A percentile compares a stretch with the other conserved stretches of the same genome.
These are phyloP conservation scores for Latheticus oryzae DNA, from an alignment of 2,888 invertebrate genomes.

Conservation along the genomic window DNA sequence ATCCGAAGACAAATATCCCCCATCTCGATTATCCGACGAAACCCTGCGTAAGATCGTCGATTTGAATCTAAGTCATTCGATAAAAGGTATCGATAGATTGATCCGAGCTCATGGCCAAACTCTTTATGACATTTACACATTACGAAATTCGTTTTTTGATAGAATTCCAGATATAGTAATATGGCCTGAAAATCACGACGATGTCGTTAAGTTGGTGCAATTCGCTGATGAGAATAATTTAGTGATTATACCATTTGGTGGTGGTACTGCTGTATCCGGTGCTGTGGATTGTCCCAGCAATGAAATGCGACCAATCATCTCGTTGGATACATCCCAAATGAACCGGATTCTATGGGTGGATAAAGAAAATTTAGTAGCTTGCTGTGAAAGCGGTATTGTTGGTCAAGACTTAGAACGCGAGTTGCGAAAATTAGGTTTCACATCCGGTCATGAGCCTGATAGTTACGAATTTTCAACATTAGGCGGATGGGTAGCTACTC, in stretches of 20 bases:
- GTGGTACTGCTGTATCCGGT: constrained; percentile 57
- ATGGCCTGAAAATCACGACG: constrained; percentile 91
- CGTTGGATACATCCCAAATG: constrained; percentile 95
- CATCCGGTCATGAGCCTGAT: constrained; percentile 97
- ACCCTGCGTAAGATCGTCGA: constrained; percentile 71
- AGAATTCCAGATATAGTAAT: constrained; percentile 94
- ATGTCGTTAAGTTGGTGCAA: constrained; percentile 83
- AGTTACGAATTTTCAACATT: constrained; percentile 97
- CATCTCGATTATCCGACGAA: constrained; percentile 72
- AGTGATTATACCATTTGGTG: constrained; percentile 91
- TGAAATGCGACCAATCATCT: constrained; percentile 85
- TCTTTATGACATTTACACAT: constrained; percentile 84
- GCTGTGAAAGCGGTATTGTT: constrained; percentile 90
- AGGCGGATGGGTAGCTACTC: constrained; percentile 85
- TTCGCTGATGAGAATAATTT: constrained; percentile 80
- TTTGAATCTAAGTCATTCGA: constrained; percentile 72
- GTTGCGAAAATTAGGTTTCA: constrained; percentile 81
- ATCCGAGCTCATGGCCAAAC: constrained; percentile 95
- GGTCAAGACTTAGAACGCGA: constrained; percentile 94
- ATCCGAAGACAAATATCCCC: constrained; percentile 70
- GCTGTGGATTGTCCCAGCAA: constrained; percentile 80
- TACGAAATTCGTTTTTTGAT: constrained; percentile 79
- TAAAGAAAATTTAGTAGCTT: constrained; percentile 81
- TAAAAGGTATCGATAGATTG: constrained; percentile 85
- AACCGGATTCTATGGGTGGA: constrained; percentile 96